Evolutionary conservation across 1,140 invertebrate species (phyloP).

Genomic region (Eriocheir sinensis): DNA sequence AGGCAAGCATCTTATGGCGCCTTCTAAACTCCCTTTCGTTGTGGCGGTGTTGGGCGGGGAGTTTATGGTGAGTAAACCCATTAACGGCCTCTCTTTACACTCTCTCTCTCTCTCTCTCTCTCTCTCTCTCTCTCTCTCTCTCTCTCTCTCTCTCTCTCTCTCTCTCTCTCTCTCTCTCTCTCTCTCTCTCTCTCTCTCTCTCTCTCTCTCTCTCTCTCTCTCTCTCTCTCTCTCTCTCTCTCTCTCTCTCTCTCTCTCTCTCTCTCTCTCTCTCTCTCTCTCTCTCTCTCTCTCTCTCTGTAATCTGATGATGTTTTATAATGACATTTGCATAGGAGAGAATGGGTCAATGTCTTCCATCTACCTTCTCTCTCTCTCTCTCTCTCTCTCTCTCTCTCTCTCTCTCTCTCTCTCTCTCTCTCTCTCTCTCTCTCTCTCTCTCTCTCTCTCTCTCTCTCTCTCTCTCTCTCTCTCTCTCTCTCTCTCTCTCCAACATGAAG

Average conservation of each 20-base stretch:
- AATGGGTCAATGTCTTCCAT: no score
- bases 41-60: no score
- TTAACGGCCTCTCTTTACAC: not conserved
- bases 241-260: conserved; percentile 22
- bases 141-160: not conserved
- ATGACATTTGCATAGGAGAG: not conserved
- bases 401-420: conserved; percentile 18
- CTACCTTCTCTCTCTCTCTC: no score
- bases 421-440: conserved; percentile 22
- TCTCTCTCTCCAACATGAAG: not conserved
- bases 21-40: no score
- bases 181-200: not conserved
- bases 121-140: not conserved
- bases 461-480: conserved; percentile 22
- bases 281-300: conserved; percentile 22
- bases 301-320: not conserved
- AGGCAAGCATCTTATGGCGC: no score
- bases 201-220: no score
- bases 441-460: conserved; percentile 22
- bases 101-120: not conserved
- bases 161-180: not conserved
- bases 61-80: no score
- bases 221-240: conserved; percentile 11
- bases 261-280: conserved; percentile 22
- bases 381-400: not conserved